Conservation (phyloP, 1,140 invertebrate species). For the Zaprionus vittiger region DNA sequence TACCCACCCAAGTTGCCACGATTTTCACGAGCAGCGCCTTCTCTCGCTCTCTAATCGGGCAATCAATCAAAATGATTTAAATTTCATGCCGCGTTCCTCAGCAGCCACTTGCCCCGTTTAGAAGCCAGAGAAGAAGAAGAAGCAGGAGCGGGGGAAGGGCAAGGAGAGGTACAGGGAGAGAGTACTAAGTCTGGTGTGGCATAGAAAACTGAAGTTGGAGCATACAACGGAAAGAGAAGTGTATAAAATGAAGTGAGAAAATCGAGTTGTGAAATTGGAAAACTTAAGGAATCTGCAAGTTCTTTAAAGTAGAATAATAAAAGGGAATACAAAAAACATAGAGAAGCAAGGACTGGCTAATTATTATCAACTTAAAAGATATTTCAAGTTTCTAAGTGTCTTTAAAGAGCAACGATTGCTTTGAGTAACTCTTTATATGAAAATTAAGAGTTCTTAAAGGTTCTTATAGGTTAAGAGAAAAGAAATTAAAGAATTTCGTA, state of each 20-base stretch:
- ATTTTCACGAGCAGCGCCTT: slow-evolving; percentile 13
- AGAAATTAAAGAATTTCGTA: too few relatives aligned
- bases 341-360: too few relatives aligned
- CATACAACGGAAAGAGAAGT: background rate
- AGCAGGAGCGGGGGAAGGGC: background rate
- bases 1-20: slow-evolving; percentile 24
- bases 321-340: too few relatives aligned
- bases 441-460: too few relatives aligned
- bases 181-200: background rate
- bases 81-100: slow-evolving; percentile 72
- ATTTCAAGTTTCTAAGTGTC: too few relatives aligned
- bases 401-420: too few relatives aligned
- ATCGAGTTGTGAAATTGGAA: background rate
- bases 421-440: too few relatives aligned
- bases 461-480: too few relatives aligned
- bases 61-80: slow-evolving; percentile 83
- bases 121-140: background rate
- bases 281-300: background rate
- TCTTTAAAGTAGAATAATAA: background rate
- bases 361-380: too few relatives aligned
- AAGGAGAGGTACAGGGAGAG: too few relatives aligned
- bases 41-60: slow-evolving; percentile 61
- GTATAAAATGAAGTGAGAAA: background rate
- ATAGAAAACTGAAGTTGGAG: background rate
- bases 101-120: background rate